Evolutionary conservation across 30 jellyfish, hydroid and myxozoan species (phyloP).

Genomic region (Aurelia sp.): DNA sequence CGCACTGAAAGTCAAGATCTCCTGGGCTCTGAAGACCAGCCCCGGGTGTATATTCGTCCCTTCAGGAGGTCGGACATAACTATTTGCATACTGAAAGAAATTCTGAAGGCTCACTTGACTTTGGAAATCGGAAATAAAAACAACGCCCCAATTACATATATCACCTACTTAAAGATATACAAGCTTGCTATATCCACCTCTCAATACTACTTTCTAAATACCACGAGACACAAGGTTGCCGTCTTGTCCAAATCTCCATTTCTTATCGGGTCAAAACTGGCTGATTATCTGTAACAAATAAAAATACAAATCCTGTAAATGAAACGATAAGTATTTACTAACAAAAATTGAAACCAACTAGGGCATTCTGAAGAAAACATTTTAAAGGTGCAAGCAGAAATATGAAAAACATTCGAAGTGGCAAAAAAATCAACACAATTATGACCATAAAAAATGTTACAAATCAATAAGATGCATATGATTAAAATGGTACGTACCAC

Average conservation of each 20-base stretch:
- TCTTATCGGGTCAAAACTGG: slow-evolving; percentile 14
- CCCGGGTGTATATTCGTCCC: too few relatives aligned
- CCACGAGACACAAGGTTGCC: not conserved
- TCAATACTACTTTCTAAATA: slow-evolving; percentile 1
- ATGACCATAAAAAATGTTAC: too few relatives aligned
- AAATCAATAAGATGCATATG: not conserved
- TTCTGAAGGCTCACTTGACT: not conserved
- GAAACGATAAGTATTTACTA: not conserved
- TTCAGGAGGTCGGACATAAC: too few relatives aligned
- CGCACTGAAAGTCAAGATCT: too few relatives aligned
- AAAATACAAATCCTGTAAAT: not conserved
- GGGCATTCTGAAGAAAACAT: not conserved
- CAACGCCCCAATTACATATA: slow-evolving; percentile 35
- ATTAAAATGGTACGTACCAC: not conserved
- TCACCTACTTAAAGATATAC: slow-evolving; percentile 18
- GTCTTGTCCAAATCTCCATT: not conserved
- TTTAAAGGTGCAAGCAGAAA: too few relatives aligned
- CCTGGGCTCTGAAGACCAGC: too few relatives aligned
- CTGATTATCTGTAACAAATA: slow-evolving; percentile 44
- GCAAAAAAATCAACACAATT: not conserved
- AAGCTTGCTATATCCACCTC: slow-evolving; percentile 11
- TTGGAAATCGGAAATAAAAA: not conserved
- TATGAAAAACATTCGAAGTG: too few relatives aligned
- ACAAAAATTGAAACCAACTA: not conserved
- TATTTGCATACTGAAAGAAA: too few relatives aligned